Base-by-base conservation (phyloP, 2,113 vertebrate species). In the Sardina pilchardus region DNA sequence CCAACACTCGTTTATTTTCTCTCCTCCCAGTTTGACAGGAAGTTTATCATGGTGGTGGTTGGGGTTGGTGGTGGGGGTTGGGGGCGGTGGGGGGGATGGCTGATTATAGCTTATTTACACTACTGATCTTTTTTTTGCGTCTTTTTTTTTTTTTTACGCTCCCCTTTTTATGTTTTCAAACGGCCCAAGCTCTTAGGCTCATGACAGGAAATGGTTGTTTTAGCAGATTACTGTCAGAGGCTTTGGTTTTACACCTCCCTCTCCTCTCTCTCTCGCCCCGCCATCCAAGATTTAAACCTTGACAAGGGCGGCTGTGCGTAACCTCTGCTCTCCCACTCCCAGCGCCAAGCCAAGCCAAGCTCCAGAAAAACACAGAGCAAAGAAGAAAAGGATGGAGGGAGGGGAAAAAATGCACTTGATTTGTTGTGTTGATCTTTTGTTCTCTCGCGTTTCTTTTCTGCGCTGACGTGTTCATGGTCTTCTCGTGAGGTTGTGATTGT, bases 191-290 rank as follows among this genome's bases (percentile, higher is more conserved):
- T 90, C 94, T 97, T 94, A 92, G 89, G 91, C 91, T 93, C 87
- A 87, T 91, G 91, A 91, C 94, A 96, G 95, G 95, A 96, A 96
- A 91, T 90, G 88, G 92, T 91, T 92, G 90, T 84, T 91, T 93
- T 87, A 92, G 39, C 88, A 92, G 93, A 94, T 95, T 94, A 91
- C 89, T 91, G 48, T 86, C 85, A 89, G 85, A 82, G 71, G 39
- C 83, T 82, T 87, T 91, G 91, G 90, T 91, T 83, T 91, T 85
- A 43, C 16, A 53, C 4, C 19, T 84, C 43, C 26, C 24, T 30
- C 71, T 78, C n/a, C n/a, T n/a, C n/a, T n/a, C n/a, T n/a, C n/a
- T n/a, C n/a, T n/a, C n/a, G n/a, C n/a, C n/a, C n/a, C 71, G 2
- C 71, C 71, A 36, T 78, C 71, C 71, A 34, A 39, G 71, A 78